Base-by-base conservation (phyloP, 1,140 invertebrate genomes). In the Lasaia peninsularis region DNA sequence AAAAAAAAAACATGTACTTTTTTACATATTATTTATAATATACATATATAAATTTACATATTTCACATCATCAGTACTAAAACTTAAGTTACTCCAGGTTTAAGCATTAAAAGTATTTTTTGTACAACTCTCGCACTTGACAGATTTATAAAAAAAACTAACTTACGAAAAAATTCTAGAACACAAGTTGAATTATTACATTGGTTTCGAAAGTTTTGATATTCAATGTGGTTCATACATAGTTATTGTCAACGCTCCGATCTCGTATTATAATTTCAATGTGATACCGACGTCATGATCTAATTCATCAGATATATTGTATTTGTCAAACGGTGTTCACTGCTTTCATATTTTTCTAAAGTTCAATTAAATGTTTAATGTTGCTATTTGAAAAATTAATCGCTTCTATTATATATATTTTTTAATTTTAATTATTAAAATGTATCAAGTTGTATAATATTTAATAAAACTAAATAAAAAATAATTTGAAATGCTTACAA, bases 191-290 rank as follows among this genome's bases (percentile, higher is more conserved):
- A 65, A 62, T 37, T 40, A 60, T 57, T 65, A 53, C 48, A 53
- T 63, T 52, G 28, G 35, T 34, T 67, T 71, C 60, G 62, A 65
- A 69, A 64, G 37, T 75, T 84, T 81, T 78, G 73, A 62, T 78
- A 83, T 80, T 84, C 65, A 75, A 62, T 60, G 50, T 50, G 51
- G 32, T 65, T 70, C 76, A 77, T 80, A 78, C 76, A 81, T 85
- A 80, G 61, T 73, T 56, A 74, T 76, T 62, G 44, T 34, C 57
- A 67, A 69, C 75, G 68, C 63, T 65, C 62, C 65, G 31, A 67
- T 65, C 66, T 56, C 67, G 63, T 60, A 81, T 85, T 82, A 76
- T 70, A 85, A 85, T 80, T 78, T 77, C 71, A 80, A 81, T 67
- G 54, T 49, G 72, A 56, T 72, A 73, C 67, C 67, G 5, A 66